Base-by-base conservation (phyloP, 2,797 vertebrate genomes). In the Scarus forsteni region DNA sequence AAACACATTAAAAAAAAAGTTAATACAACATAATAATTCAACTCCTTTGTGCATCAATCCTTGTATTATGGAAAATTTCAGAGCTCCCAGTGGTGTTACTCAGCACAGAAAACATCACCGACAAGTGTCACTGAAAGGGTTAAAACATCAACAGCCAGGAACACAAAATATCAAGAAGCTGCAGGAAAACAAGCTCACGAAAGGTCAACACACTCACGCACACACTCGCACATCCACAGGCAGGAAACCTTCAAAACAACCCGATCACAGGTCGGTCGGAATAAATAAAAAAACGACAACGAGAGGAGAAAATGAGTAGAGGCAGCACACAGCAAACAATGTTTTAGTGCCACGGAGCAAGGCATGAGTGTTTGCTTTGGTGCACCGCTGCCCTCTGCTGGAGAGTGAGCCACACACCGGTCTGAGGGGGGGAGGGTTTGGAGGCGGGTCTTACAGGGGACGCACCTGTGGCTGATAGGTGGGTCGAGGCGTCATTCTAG, bases 401-500 rank as follows among this genome's bases (percentile, higher is more conserved):
- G 89, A 58, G 79, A 89, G 81, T 81, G 42, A 64, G 77, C 83
- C 83, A 90, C 74, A 93, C 87, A 89, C 80, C 75, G 78, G 63
- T 88, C 71, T 83, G 76, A 59, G 77, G 80, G 77, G 80, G 68
- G 79, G 81, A 87, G 84, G 87, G 86, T 85, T 78, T 38, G 76
- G 80, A 90, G 85, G 86, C 83, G 83, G 89, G 87, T 71, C 91
- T 92, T 83, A 91, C 83, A 87, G 83, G 83, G 27, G 92, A 96
- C 97, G 94, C 91, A 98, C 98, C 96, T 99, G 98, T 91, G 97
- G 98, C 94, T 98, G 97, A 92, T 96, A 98, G 94, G 96, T 96
- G 92, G 97, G 98, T 86, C 97, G 97, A 93, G 98, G 97, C 93
- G 96, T 99, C 93, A 99, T 95, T 95, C 98, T 96, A 91, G 98